Conservation (phyloP, 2,888 invertebrate species). For the Cataglyphis cursor region DNA sequence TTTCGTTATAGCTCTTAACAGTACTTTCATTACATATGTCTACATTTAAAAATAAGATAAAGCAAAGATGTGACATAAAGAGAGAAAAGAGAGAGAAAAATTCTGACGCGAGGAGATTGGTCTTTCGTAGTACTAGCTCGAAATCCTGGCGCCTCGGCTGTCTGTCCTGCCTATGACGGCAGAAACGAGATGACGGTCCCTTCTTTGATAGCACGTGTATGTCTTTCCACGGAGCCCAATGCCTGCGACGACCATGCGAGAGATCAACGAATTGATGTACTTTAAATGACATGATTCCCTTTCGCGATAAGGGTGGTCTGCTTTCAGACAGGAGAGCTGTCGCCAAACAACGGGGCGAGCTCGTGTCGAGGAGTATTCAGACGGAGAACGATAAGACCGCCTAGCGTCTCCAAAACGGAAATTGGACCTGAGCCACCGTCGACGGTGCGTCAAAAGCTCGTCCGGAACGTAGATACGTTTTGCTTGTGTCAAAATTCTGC, state of each 20-base stretch:
- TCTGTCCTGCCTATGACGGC: background rate
- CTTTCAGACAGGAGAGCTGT: conserved; percentile 65
- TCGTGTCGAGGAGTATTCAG: conserved; percentile 66
- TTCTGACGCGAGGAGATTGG: background rate
- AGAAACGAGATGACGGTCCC: conserved; percentile 7
- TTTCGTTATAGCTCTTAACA: background rate
- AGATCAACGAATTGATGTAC: conserved; percentile 58
- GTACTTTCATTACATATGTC: background rate
- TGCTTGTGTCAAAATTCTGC: conserved; percentile 37
- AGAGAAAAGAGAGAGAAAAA: background rate
- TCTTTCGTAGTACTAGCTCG: background rate
- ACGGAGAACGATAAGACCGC: conserved; percentile 68
- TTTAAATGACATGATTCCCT: conserved; percentile 70
- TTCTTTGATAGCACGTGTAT: background rate
- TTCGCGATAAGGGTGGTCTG: conserved; percentile 68
- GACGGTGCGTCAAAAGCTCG: conserved; percentile 35
- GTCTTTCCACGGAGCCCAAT: background rate
- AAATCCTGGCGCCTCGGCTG: conserved; percentile 7
- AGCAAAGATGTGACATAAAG: background rate
- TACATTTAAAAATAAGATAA: conserved; percentile 8
- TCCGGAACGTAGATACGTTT: conserved; percentile 29
- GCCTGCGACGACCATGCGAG: conserved; percentile 2
- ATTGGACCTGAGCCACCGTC: conserved; percentile 61
- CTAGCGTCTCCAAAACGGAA: conserved; percentile 64
- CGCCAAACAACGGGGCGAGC: conserved; percentile 64